Evolutionary conservation across 2,797 vertebrate species (phyloP).

Genomic region (Microctenopoma lineatum): DNA sequence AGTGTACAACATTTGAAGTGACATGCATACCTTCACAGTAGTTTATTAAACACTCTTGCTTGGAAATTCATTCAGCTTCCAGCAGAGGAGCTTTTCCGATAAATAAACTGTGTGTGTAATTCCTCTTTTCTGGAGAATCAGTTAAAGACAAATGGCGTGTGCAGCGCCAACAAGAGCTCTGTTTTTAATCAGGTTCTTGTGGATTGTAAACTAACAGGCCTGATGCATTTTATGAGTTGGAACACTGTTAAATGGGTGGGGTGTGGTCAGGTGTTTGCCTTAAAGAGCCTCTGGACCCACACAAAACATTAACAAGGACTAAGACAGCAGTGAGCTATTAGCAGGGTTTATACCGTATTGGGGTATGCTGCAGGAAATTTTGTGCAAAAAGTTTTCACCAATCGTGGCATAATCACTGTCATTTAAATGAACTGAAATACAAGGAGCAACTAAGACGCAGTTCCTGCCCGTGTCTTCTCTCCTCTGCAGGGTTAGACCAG

Average conservation of each 20-base stretch:
- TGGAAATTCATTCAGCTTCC: constrained; percentile 27
- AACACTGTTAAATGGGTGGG: constrained; percentile 58
- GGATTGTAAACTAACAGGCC: constrained; percentile 68
- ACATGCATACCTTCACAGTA: neutral
- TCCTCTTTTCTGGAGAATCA: constrained; percentile 46
- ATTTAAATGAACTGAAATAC: constrained; percentile 11
- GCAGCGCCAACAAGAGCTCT: constrained; percentile 51
- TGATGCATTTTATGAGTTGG: constrained; percentile 60
- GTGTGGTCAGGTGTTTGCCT: constrained; percentile 71
- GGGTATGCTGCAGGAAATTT: neutral
- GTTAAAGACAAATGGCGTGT: constrained; percentile 49
- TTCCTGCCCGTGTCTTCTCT: constrained; percentile 11
- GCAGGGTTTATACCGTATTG: constrained; percentile 18
- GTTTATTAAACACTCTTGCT: constrained; percentile 31
- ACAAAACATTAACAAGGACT: constrained; percentile 45
- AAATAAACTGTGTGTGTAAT: constrained; percentile 43
- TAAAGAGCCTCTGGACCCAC: constrained; percentile 65
- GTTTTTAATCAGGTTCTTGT: constrained; percentile 70
- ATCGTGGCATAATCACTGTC: neutral
- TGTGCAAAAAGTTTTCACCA: neutral
- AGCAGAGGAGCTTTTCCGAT: constrained; percentile 32
- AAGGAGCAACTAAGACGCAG: neutral
- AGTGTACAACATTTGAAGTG: neutral
- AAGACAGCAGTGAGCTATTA: constrained; percentile 40
- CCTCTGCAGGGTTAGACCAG: constrained; percentile 11